Conservation (phyloP, 2,113 vertebrate species). For the Pavo muticus region DNA sequence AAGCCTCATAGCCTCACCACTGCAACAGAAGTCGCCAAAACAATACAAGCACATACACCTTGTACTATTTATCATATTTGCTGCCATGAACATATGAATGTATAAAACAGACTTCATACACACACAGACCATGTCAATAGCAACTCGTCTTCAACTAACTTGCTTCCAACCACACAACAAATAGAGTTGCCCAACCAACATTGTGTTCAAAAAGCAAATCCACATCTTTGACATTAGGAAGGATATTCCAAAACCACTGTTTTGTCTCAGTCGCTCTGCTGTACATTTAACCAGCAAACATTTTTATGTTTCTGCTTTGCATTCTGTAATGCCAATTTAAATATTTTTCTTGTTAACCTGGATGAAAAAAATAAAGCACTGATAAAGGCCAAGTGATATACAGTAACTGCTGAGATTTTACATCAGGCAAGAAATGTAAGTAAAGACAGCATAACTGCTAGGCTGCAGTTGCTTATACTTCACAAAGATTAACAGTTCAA, state of each 20-base stretch:
- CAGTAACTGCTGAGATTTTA: conserved; percentile 34
- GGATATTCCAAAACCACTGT: conserved; percentile 11
- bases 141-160: neutral
- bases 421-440: conserved; percentile 48
- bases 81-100: neutral
- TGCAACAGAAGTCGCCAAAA: neutral
- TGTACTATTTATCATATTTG: neutral
- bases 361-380: neutral
- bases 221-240: neutral
- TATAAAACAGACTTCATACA: neutral
- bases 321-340: conserved; percentile 38
- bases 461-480: conserved; percentile 50
- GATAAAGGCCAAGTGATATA: conserved; percentile 34
- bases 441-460: conserved; percentile 54
- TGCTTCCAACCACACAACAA: neutral
- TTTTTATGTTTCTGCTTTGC: neutral
- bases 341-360: conserved; percentile 60
- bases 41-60: neutral
- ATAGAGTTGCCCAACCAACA: neutral
- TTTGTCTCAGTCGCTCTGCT: conserved; percentile 4
- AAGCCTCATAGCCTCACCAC: neutral
- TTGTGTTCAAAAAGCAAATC: neutral
- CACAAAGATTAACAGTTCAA: conserved; percentile 53
- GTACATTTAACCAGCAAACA: neutral
- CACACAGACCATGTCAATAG: neutral